These are phyloP conservation scores for Cosmopolites sordidus DNA, from an alignment of 2,888 invertebrate species.

Conservation along the genomic window DNA sequence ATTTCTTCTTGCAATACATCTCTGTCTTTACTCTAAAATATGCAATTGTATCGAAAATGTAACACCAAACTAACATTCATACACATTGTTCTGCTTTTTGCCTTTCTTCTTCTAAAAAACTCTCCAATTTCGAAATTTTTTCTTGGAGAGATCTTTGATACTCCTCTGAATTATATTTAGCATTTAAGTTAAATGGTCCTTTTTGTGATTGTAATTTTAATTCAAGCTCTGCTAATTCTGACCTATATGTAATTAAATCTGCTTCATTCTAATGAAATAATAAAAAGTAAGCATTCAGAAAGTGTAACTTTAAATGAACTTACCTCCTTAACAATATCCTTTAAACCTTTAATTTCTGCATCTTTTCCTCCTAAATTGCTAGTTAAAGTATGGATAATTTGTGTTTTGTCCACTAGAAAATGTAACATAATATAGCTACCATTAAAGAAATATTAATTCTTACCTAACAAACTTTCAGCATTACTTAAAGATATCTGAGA, in stretches of 20 bases:
- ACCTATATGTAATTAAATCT: constrained; percentile 36
- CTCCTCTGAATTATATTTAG: constrained; percentile 37
- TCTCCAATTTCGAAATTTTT: constrained; percentile 36
- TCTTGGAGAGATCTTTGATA: constrained; percentile 35
- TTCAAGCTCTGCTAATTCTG: constrained; percentile 36
- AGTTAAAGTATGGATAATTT: constrained; percentile 30
- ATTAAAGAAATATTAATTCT: background rate
- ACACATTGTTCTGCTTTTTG: constrained; percentile 31
- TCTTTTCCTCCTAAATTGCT: constrained; percentile 28
- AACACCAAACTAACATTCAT: too few relatives aligned
- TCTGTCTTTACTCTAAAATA: constrained; percentile 35
- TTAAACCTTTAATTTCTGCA: constrained; percentile 28
- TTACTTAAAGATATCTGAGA: constrained; percentile 35
- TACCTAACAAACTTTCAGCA: constrained; percentile 36
- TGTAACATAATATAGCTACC: background rate
- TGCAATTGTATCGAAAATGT: too few relatives aligned
- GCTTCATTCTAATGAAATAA: constrained; percentile 31
- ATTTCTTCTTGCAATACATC: constrained; percentile 32
- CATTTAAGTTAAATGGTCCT: constrained; percentile 34
- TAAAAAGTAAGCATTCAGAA: constrained; percentile 1
- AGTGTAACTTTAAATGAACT: too few relatives aligned
- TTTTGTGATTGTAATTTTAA: constrained; percentile 34
- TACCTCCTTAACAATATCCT: constrained; percentile 32
- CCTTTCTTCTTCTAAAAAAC: constrained; percentile 33
- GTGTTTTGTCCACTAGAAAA: constrained; percentile 35